Conservation (phyloP, 2,888 invertebrate genomes). For the Spisula subtruncata region DNA sequence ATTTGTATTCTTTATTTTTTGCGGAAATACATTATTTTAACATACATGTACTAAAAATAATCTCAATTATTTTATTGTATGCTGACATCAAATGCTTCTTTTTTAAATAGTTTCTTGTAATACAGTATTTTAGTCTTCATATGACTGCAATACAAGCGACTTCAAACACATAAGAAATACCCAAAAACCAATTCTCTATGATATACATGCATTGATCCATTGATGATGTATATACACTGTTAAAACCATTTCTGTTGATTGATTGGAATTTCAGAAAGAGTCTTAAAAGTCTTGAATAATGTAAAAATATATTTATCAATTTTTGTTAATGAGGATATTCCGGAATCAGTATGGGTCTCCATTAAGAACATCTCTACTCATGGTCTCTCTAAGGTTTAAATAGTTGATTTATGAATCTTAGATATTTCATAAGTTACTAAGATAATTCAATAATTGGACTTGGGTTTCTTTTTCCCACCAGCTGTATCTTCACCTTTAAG, state of each 20-base stretch:
- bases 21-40: too few species aligned
- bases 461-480: neutral
- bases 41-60: too few species aligned
- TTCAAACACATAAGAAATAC: too few species aligned
- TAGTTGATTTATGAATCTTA: neutral
- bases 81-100: too few species aligned
- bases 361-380: neutral
- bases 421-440: constrained; percentile 1
- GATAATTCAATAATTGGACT: constrained; percentile 29
- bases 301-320: neutral
- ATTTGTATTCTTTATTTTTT: too few species aligned
- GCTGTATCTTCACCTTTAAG: neutral
- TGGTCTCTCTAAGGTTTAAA: neutral
- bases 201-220: too few species aligned
- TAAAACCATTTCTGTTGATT: neutral
- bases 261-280: neutral
- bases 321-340: constrained; percentile 5
- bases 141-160: too few species aligned
- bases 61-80: too few species aligned
- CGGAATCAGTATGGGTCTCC: neutral
- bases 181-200: too few species aligned
- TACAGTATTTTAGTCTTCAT: too few species aligned
- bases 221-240: too few species aligned
- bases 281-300: neutral
- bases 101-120: too few species aligned